Evolutionary conservation across 2,797 vertebrate genomes (phyloP).

Genomic region (Bradypus variegatus): DNA sequence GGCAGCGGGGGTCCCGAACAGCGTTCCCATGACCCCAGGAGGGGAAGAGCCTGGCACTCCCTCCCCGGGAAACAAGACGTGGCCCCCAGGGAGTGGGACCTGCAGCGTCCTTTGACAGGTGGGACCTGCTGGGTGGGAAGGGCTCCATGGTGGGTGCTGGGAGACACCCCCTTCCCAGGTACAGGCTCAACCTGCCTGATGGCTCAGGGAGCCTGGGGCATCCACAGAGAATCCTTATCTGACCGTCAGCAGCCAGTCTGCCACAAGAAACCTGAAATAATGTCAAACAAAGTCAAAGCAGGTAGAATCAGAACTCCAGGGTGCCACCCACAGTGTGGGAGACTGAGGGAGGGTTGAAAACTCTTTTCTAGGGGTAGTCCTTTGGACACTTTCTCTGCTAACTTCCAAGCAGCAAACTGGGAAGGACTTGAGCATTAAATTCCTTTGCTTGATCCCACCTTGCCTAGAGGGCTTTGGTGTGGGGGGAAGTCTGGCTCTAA

Average conservation of each 20-base stretch:
- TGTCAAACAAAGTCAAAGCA: neutral
- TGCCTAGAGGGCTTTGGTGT: neutral
- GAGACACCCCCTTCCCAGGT: neutral
- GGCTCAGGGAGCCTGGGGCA: neutral
- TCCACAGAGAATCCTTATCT: neutral
- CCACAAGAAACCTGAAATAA: neutral
- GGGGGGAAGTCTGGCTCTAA: neutral
- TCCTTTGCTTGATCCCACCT: neutral
- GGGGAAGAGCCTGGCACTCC: neutral
- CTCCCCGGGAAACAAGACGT: neutral
- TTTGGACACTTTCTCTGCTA: neutral
- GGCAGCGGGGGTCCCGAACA: no score
- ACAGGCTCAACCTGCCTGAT: conserved; percentile 49
- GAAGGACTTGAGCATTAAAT: neutral
- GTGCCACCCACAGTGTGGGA: neutral
- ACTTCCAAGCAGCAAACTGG: neutral
- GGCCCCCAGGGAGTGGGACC: neutral
- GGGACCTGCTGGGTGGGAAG: neutral
- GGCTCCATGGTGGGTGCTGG: neutral
- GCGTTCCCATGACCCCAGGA: neutral
- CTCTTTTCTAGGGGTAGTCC: neutral
- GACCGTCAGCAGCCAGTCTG: neutral
- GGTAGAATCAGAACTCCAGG: neutral
- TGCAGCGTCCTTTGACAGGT: neutral
- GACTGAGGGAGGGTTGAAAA: neutral